Evolutionary conservation across 2,113 vertebrate species (phyloP).

Genomic region (Solea solea): DNA sequence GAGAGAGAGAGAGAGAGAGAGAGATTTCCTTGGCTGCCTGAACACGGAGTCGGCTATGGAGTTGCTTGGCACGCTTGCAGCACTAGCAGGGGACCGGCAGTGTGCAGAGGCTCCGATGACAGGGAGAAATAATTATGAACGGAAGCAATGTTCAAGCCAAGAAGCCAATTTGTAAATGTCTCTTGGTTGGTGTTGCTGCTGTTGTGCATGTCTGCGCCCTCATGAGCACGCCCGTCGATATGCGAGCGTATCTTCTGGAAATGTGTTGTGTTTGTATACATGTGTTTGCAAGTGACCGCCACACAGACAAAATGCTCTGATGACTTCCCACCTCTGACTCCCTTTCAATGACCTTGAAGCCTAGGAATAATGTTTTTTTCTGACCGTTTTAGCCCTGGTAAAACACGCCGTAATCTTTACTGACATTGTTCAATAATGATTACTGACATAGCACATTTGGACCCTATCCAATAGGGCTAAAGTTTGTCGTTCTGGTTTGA

Average conservation of each 20-base stretch:
- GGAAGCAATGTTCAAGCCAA: conserved; percentile 76
- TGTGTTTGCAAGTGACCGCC: conserved; percentile 30
- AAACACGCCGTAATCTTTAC: too few relatives aligned
- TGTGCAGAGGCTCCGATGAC: conserved; percentile 75
- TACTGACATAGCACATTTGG: too few relatives aligned
- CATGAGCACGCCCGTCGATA: conserved; percentile 20
- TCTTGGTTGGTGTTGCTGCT: conserved; percentile 52
- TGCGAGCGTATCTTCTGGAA: neutral
- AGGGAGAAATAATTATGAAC: conserved; percentile 81
- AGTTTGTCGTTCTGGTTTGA: too few relatives aligned
- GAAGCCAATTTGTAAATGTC: conserved; percentile 81
- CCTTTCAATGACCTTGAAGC: too few relatives aligned
- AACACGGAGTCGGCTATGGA: conserved; percentile 64
- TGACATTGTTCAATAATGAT: too few relatives aligned
- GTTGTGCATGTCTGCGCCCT: conserved; percentile 25
- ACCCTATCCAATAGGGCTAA: too few relatives aligned
- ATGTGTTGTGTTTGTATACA: neutral
- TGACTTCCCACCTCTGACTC: too few relatives aligned
- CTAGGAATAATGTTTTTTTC: neutral
- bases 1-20: conserved; percentile 16
- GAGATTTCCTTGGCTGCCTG: conserved; percentile 72
- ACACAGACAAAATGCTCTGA: too few relatives aligned
- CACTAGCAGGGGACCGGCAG: conserved; percentile 72
- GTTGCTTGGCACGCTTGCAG: conserved; percentile 75
- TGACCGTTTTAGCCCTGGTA: too few relatives aligned